Base-by-base conservation (phyloP, 1,140 invertebrate genomes). In the Macrosteles quadrilineatus region DNA sequence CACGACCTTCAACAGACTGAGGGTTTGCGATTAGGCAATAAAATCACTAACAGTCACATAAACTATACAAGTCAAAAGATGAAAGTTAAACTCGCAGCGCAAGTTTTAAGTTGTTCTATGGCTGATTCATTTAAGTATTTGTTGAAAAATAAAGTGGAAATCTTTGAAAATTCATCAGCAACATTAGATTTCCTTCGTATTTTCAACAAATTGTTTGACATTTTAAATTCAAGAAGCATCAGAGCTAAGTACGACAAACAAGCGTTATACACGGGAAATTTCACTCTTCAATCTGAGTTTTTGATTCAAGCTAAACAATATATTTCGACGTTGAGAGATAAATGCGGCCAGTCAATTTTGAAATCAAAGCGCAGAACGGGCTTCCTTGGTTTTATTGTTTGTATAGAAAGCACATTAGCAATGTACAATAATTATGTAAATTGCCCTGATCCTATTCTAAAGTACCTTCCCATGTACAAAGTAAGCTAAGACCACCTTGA, bases 91-190 rank as follows among this genome's bases (percentile, higher is more conserved):
- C n/a, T n/a, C n/a, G n/a, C 73, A 25, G 71, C 72, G 17, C 76
- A 80, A 76, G 68, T 75, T 27, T 67, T 80, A 12, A 81, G 78
- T 74, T 21, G 71, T 17, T 77, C 73, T 67, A 74, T 76, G 32
- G 68, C 74, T 40, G 43, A 75, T 43, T 65, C 71, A n/a, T 59
- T 78, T 23, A 66, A 69, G 73, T 80, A 9, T n/a, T 47, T 67
- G 32, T 6, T 14, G 21, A 27, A 67, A n/a, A 67, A 67, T 25
- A 17, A 67, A 67, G 40, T 47, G 14, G 27, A 43, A 2, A 31
- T 14, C 6, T 67, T 67, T 50, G n/a, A 45, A 43, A 27, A 47
- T 47, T 67, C n/a, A 23, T 43, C 40, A 47, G 65, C 19, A 14
- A 67, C 32, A 45, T 23, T 67, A 23, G 32, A 67, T n/a, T 67